Conservation (phyloP, 2,113 vertebrate species). For the Engraulis encrasicolus region DNA sequence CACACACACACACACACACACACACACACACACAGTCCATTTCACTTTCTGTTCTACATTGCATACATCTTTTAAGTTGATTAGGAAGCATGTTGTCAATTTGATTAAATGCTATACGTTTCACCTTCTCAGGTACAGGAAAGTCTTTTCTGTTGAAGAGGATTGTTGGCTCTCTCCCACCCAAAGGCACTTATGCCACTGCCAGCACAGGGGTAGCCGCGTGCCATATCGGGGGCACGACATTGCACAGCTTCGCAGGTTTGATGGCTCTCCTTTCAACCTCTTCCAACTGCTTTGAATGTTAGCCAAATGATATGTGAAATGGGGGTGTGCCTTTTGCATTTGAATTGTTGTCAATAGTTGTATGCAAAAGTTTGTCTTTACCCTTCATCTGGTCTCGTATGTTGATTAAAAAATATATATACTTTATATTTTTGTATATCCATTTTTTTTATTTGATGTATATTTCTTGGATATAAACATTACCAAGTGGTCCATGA, state of each 20-base stretch:
- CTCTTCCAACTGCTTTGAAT: not conserved
- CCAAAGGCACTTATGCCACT: constrained; percentile 89
- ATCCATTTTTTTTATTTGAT: not conserved
- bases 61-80: not conserved
- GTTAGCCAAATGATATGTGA: too few species aligned
- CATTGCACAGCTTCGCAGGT: constrained; percentile 94
- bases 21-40: too few species aligned
- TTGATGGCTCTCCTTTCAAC: not conserved
- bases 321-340: too few species aligned
- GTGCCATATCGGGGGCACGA: constrained; percentile 94
- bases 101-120: not conserved
- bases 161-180: constrained; percentile 91
- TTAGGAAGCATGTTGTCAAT: not conserved
- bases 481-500: too few species aligned
- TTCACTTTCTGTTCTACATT: not conserved
- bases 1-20: too few species aligned
- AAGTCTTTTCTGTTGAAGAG: constrained; percentile 94
- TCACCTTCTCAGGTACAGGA: constrained; percentile 82
- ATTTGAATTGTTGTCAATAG: too few species aligned
- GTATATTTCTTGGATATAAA: too few species aligned
- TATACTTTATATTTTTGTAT: not conserved
- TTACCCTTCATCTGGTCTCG: too few species aligned
- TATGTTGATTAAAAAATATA: too few species aligned
- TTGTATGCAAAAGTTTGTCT: too few species aligned
- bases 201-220: constrained; percentile 96